A percentile compares a stretch with the other conserved stretches of the same genome.
Conservation (phyloP, 2,888 invertebrate genomes). For the Sicus ferrugineus region DNA sequence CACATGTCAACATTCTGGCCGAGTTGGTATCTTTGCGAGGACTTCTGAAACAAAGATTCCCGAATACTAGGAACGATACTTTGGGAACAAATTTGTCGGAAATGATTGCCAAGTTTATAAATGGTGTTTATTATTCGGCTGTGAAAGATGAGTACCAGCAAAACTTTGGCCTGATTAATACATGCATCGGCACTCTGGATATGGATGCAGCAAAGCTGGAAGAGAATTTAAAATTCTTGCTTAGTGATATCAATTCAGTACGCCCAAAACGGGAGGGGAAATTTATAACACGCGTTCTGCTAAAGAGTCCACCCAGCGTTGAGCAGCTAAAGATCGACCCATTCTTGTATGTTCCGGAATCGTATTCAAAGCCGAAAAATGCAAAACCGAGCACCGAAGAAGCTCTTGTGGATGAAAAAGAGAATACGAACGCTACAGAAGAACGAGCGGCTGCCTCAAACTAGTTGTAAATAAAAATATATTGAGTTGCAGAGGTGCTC, state of each 20-base stretch:
- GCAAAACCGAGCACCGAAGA: conserved; percentile 35
- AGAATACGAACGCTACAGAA: conserved; percentile 35
- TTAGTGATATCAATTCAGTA: conserved; percentile 72
- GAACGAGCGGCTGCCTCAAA: conserved; percentile 32
- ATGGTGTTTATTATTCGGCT: conserved; percentile 76
- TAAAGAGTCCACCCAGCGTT: conserved; percentile 71
- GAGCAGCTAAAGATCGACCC: conserved; percentile 77
- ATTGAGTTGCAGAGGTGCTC: neutral
- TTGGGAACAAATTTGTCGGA: conserved; percentile 71
- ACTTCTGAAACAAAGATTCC: conserved; percentile 79
- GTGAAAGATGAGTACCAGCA: conserved; percentile 74
- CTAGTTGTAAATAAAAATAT: neutral
- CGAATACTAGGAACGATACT: conserved; percentile 73
- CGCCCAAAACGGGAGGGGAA: conserved; percentile 74
- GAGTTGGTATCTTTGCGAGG: conserved; percentile 81
- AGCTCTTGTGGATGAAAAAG: conserved; percentile 35
- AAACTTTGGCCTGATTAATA: conserved; percentile 74
- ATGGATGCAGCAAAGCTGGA: conserved; percentile 77
- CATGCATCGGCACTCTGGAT: conserved; percentile 75
- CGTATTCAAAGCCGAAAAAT: conserved; percentile 42
- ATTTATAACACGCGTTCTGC: conserved; percentile 76
- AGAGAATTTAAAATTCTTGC: conserved; percentile 74
- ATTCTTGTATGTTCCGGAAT: conserved; percentile 65
- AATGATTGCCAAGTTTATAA: conserved; percentile 72
- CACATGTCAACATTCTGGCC: conserved; percentile 81